phyloP scores from a whole-genome alignment of 37 sponge, comb jelly and placozoan species.

The Spongilla lacustris region DNA sequence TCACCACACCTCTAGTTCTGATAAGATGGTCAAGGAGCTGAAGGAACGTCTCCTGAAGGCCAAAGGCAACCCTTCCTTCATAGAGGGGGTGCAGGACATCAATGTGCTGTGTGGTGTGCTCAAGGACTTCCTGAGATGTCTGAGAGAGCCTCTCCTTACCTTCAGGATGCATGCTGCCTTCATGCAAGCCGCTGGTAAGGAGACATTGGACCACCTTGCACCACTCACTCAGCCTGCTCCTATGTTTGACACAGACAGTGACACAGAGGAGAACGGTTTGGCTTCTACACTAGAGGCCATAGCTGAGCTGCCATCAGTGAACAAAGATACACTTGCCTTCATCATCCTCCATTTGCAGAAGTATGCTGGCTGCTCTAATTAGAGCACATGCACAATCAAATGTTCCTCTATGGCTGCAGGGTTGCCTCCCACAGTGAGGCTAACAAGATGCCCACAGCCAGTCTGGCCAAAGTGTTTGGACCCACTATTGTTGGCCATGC shows the following conservation, averaged over 20 bases:
- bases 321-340: conserved; percentile 95
- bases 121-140: conserved; percentile 81
- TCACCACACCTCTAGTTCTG: conserved; percentile 35
- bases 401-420: conserved; percentile 12
- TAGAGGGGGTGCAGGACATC: conserved; percentile 64
- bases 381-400: too few relatives aligned
- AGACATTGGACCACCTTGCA: background rate
- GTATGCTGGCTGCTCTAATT: conserved; percentile 57
- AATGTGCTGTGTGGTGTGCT: conserved; percentile 90
- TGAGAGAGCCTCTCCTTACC: conserved; percentile 90
- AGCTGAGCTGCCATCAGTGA: conserved; percentile 82
- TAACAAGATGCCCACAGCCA: conserved; percentile 88
- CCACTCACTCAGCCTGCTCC: background rate
- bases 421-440: conserved; percentile 69
- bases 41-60: conserved; percentile 83
- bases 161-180: conserved; percentile 69
- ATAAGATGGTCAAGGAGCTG: conserved; percentile 77
- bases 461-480: conserved; percentile 88
- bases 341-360: conserved; percentile 90
- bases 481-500: conserved; percentile 88
- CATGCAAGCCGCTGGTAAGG: conserved; percentile 72
- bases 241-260: conserved; percentile 39
- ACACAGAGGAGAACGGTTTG: conserved; percentile 64
- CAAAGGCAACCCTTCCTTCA: conserved; percentile 53
- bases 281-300: conserved; percentile 73